Base-by-base conservation (phyloP, 2,888 invertebrate species). In the Heterodera filipjevi region DNA sequence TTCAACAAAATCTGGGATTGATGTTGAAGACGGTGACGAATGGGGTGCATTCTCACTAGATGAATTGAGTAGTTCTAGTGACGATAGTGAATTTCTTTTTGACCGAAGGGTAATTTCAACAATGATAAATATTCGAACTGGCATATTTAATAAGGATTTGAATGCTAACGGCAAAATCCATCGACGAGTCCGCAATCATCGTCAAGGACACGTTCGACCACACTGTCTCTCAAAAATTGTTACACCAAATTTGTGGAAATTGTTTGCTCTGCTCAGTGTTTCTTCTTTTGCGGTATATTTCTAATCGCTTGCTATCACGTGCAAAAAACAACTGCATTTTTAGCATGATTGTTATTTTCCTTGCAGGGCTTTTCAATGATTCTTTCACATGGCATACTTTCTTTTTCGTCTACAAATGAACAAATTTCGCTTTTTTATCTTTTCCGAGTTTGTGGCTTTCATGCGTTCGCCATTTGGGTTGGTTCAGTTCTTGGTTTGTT, bases 61-160 rank as follows among this genome's bases (percentile, higher is more conserved):
- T 39, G 66, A 66, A 16, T 59, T 64, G 39, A 66, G 39, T 30
- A 75, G 66, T 22, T 76, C 76, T 19, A 76, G 76, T 27, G 66
- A 66, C 27, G 76, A 68, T 35, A 68, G 68, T 32, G 68, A 76
- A 35, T 76, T 59, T 22, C 66, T 76, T 33, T 76, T 76, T 39
- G 68, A 76, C 30, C 59, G 30, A 1, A 35, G 12, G 35, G 33
- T 22, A 35, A 22, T 16, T n/a, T n/a, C 6, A 39, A 39, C 39
- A 66, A 68, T 68, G 22, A 35, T 3, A 49, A 49, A 14, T 49
- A 49, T 14, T 49, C 49, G 16, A 49, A 49, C 49, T 49, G 49
- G 16, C 19, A n/a, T n/a, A n/a, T 19, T 19, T 49, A 49, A 59
- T 59, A 10, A 59, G 59, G 59, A 8, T 3, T 12, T n/a, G 59